Percentiles rank a stretch among this genome's conserved stretches.
Evolutionary conservation across 2,797 vertebrate genomes (phyloP).

Genomic region (Chromis chromis): DNA sequence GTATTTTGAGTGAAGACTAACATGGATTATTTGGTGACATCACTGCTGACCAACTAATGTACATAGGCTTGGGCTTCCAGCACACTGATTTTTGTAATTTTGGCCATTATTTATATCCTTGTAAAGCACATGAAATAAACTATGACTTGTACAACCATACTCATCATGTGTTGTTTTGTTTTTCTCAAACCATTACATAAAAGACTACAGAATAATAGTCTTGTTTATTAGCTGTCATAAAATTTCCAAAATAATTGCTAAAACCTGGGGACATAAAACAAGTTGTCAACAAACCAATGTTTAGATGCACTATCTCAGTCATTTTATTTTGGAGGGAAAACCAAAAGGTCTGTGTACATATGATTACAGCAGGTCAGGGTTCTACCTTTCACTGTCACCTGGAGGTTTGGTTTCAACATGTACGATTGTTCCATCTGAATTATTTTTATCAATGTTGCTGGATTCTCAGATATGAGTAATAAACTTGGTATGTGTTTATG

Average conservation of each 20-base stretch:
- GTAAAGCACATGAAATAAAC: slow-evolving; percentile 99
- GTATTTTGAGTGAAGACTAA: slow-evolving; percentile 84
- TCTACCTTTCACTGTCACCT: no score
- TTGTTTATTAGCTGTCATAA: no score
- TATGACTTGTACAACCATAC: slow-evolving; percentile 91
- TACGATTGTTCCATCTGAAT: no score
- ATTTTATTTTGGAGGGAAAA: no score
- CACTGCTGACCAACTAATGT: slow-evolving; percentile 92
- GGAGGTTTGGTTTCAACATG: no score
- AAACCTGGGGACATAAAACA: background rate
- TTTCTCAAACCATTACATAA: background rate
- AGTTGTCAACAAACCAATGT: background rate
- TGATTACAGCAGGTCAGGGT: no score
- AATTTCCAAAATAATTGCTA: background rate
- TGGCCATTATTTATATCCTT: slow-evolving; percentile 99
- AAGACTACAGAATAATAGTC: background rate
- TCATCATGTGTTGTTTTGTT: slow-evolving; percentile 39
- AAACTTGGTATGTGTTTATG: no score
- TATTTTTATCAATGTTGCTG: no score
- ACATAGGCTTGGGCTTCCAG: slow-evolving; percentile 99
- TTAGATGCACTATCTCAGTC: background rate
- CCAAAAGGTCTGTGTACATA: no score
- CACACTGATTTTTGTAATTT: slow-evolving; percentile 99
- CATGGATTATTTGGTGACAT: slow-evolving; percentile 86
- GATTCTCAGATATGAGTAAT: no score